Conservation (phyloP, 2,888 invertebrate genomes). For the Andrena bucephala region DNA sequence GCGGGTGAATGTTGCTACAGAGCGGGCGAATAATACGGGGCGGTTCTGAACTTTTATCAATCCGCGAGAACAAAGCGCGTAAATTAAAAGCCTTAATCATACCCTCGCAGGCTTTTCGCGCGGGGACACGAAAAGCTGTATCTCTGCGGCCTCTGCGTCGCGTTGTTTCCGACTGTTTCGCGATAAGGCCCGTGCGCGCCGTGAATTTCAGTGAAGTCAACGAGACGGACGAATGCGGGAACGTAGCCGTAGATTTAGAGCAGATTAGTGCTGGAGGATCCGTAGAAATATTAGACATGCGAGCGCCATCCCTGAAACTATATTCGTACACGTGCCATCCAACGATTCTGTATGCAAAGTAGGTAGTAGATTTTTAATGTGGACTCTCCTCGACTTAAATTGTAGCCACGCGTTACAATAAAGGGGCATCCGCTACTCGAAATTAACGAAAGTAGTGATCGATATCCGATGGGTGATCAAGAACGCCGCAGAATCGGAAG, state of each 20-base stretch:
- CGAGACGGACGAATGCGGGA: not conserved
- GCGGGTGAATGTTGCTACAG: constrained; percentile 1
- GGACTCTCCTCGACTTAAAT: not conserved
- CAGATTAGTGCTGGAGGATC: constrained; percentile 12
- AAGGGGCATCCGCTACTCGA: too few relatives aligned
- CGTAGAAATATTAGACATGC: constrained; percentile 9
- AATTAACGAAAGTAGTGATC: not conserved
- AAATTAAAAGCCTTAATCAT: constrained; percentile 58
- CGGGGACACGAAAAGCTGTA: constrained; percentile 5
- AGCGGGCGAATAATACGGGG: constrained; percentile 10
- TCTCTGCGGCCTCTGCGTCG: not conserved
- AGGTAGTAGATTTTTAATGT: not conserved
- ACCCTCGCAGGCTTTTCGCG: constrained; percentile 4
- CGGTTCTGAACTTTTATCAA: constrained; percentile 46
- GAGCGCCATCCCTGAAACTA: not conserved
- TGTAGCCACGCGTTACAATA: too few relatives aligned
- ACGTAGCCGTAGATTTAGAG: not conserved
- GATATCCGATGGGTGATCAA: not conserved
- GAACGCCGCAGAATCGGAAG: not conserved
- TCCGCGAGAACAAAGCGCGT: constrained; percentile 39
- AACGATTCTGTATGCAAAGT: constrained; percentile 23
- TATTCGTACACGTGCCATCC: constrained; percentile 1
- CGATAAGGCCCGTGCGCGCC: constrained; percentile 16
- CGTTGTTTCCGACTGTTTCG: constrained; percentile 11
- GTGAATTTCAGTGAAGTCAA: constrained; percentile 16